Percentiles rank a stretch among this genome's conserved stretches.
phyloP scores from a whole-genome alignment of 2,888 invertebrate genomes.

The Diabrotica balteata region DNA sequence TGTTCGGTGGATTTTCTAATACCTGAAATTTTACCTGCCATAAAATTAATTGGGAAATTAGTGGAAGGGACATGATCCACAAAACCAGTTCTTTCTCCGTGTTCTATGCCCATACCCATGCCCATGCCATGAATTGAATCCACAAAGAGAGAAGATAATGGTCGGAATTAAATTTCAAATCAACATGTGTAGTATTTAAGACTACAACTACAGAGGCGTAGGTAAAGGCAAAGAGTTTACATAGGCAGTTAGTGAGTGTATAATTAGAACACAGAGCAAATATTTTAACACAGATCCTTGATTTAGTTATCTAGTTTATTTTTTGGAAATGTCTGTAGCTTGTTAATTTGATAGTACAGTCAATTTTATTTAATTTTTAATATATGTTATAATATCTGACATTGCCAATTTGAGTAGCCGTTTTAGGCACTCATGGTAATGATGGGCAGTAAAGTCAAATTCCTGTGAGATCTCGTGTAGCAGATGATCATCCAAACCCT shows the following conservation, averaged over 20 bases:
- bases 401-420: too few relatives aligned
- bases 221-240: neutral
- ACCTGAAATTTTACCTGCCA: slow-evolving; percentile 1
- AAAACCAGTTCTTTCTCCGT: slow-evolving; percentile 26
- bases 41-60: neutral
- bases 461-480: too few relatives aligned
- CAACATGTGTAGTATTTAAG: slow-evolving; percentile 36
- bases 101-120: slow-evolving; percentile 22
- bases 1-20: neutral
- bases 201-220: slow-evolving; percentile 15
- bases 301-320: too few relatives aligned
- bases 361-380: too few relatives aligned
- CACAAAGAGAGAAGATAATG: slow-evolving; percentile 25
- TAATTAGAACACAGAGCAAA: too few relatives aligned
- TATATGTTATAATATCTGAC: too few relatives aligned
- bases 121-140: neutral
- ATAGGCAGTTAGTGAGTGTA: too few relatives aligned
- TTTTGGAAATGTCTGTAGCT: neutral
- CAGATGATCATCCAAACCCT: too few relatives aligned
- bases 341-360: neutral
- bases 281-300: too few relatives aligned
- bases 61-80: slow-evolving; percentile 2
- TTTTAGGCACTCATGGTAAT: too few relatives aligned
- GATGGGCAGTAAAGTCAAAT: too few relatives aligned
- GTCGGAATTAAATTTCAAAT: slow-evolving; percentile 35